Percentiles rank a stretch among this genome's conserved stretches.
Evolutionary conservation across 2,113 vertebrate genomes (phyloP).

Genomic region (Hyla sarda): DNA sequence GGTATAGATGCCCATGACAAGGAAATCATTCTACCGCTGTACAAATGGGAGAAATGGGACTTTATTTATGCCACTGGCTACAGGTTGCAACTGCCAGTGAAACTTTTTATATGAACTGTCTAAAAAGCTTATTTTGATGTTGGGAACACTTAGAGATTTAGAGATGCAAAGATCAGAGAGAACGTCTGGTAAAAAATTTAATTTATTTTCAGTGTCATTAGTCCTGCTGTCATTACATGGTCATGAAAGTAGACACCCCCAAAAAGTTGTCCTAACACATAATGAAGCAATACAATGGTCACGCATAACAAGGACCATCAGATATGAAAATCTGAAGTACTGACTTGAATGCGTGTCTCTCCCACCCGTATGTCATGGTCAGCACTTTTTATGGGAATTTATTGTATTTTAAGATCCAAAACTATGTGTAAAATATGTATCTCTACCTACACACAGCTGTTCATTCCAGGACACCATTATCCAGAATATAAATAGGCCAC

Average conservation of each 20-base stretch:
- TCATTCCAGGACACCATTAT: background rate
- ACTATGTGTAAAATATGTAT: background rate
- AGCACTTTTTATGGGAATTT: background rate
- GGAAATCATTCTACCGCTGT: no score
- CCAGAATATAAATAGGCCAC: background rate
- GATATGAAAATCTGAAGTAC: background rate
- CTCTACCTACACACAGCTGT: constrained; percentile 23
- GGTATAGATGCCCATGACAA: no score
- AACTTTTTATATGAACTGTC: no score
- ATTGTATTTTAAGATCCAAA: background rate
- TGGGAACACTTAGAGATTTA: no score
- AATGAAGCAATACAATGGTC: background rate
- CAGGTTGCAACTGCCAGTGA: no score
- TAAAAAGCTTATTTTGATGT: no score
- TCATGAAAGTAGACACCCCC: background rate
- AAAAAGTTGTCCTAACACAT: background rate
- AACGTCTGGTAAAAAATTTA: no score
- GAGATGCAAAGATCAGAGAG: no score
- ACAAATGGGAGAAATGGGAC: no score
- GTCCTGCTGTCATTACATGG: background rate
- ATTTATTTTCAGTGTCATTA: no score
- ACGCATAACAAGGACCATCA: background rate
- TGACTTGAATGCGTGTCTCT: background rate
- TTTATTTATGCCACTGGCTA: no score
- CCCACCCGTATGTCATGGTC: background rate